Conservation (phyloP, 2,797 vertebrate species). For the Centroberyx gerrardi region DNA sequence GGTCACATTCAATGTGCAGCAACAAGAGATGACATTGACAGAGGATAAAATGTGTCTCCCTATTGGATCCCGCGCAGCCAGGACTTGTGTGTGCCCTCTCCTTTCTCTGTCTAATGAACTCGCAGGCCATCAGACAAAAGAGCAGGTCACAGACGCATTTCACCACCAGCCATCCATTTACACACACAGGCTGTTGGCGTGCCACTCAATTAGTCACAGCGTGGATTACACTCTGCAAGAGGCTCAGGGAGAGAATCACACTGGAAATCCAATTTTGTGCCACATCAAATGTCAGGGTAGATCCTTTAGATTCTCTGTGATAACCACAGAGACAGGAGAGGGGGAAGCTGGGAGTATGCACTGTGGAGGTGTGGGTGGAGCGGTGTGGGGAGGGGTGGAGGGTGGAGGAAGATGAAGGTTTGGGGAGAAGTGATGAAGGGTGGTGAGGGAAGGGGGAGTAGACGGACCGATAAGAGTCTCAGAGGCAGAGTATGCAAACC, state of each 20-base stretch:
- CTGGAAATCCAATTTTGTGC: constrained; percentile 80
- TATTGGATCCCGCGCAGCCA: constrained; percentile 32
- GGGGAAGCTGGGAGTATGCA: constrained; percentile 30
- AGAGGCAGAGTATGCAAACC: constrained; percentile 26
- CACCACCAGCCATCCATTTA: constrained; percentile 74
- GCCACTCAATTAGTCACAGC: constrained; percentile 81
- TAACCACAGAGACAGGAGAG: constrained; percentile 56
- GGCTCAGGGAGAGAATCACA: constrained; percentile 69
- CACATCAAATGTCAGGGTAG: constrained; percentile 79
- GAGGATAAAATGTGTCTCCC: constrained; percentile 50
- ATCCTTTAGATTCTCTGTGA: constrained; percentile 72
- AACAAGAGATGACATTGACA: constrained; percentile 60
- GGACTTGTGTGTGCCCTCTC: constrained; percentile 12
- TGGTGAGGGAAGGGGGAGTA: background rate
- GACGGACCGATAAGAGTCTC: constrained; percentile 8
- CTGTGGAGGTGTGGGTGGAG: constrained; percentile 36
- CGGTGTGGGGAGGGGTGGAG: constrained; percentile 1
- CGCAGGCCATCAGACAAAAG: constrained; percentile 36
- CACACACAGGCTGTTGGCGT: constrained; percentile 68
- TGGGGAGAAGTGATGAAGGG: constrained; percentile 40
- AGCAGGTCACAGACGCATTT: constrained; percentile 69
- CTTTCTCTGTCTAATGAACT: constrained; percentile 55
- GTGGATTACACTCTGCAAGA: constrained; percentile 75
- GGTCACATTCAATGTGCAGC: constrained; percentile 62
- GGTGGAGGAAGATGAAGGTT: constrained; percentile 40